Percentiles rank a stretch among this genome's conserved stretches.
phyloP scores from a whole-genome alignment of 2,797 vertebrate genomes.

The Semaprochilodus insignis region DNA sequence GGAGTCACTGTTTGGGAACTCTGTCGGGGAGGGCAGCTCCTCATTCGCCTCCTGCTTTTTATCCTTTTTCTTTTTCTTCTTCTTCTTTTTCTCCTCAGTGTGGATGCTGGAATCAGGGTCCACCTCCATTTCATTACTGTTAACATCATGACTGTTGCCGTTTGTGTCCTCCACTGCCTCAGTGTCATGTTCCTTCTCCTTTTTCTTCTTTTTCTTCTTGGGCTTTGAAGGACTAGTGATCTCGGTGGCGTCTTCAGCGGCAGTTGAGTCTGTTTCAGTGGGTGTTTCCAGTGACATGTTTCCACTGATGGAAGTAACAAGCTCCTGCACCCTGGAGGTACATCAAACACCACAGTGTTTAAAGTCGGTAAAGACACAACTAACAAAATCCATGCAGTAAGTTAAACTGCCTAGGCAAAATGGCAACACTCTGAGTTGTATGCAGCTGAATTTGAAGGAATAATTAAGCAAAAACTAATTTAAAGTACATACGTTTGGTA shows the following conservation, averaged over 20 bases:
- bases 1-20: slow-evolving; percentile 81
- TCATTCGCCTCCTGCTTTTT: slow-evolving; percentile 64
- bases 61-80: slow-evolving; percentile 77
- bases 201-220: slow-evolving; percentile 80
- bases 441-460: too few species aligned
- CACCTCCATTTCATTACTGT: slow-evolving; percentile 49
- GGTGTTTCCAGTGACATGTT: slow-evolving; percentile 22
- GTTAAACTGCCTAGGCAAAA: not conserved
- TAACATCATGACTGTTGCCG: slow-evolving; percentile 29
- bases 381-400: not conserved
- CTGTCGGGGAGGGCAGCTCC: slow-evolving; percentile 50
- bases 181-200: slow-evolving; percentile 61
- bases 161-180: slow-evolving; percentile 44
- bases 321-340: slow-evolving; percentile 75
- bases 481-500: too few species aligned
- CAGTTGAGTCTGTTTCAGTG: slow-evolving; percentile 30
- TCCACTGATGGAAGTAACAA: slow-evolving; percentile 61
- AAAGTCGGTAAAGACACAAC: not conserved
- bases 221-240: slow-evolving; percentile 42
- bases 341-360: slow-evolving; percentile 36
- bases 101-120: slow-evolving; percentile 42
- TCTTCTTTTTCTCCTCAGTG: slow-evolving; percentile 60
- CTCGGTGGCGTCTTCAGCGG: slow-evolving; percentile 38
- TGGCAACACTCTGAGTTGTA: not conserved
- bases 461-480: too few species aligned